Evolutionary conservation across 2,888 invertebrate genomes (phyloP).

Genomic region (Apotomis betuletana): DNA sequence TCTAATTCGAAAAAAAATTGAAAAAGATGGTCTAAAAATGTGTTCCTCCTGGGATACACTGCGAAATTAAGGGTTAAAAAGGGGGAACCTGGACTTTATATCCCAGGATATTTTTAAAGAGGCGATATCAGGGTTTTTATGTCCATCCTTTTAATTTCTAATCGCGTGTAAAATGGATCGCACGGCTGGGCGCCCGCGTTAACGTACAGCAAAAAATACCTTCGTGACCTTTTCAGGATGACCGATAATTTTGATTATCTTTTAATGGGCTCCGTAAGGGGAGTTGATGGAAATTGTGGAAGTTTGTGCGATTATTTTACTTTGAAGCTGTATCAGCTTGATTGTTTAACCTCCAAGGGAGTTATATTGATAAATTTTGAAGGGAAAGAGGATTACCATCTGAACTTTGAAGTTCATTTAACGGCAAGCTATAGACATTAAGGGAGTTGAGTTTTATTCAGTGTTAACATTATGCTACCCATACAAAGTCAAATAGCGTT

Average conservation of each 20-base stretch:
- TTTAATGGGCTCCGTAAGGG: constrained; percentile 30
- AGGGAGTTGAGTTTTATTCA: too few relatives aligned
- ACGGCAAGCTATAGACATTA: too few relatives aligned
- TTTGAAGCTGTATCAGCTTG: not conserved
- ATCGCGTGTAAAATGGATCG: constrained; percentile 75
- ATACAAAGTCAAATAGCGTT: too few relatives aligned
- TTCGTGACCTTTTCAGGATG: constrained; percentile 38
- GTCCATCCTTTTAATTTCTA: constrained; percentile 70
- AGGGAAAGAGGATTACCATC: too few relatives aligned
- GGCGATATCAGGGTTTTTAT: constrained; percentile 50
- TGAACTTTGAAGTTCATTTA: too few relatives aligned
- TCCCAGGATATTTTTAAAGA: constrained; percentile 37
- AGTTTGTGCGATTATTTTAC: not conserved
- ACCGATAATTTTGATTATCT: constrained; percentile 38
- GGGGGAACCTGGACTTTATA: not conserved
- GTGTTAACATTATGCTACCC: too few relatives aligned
- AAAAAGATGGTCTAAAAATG: too few relatives aligned
- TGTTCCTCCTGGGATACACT: too few relatives aligned
- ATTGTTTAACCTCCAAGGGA: too few relatives aligned
- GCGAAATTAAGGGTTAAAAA: too few relatives aligned
- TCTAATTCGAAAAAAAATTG: too few relatives aligned
- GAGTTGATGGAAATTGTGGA: not conserved
- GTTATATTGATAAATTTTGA: too few relatives aligned
- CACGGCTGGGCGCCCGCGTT: constrained; percentile 58
- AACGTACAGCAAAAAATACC: constrained; percentile 53